Conservation (phyloP, 2,797 vertebrate species). For the Anabacerthia variegaticeps region DNA sequence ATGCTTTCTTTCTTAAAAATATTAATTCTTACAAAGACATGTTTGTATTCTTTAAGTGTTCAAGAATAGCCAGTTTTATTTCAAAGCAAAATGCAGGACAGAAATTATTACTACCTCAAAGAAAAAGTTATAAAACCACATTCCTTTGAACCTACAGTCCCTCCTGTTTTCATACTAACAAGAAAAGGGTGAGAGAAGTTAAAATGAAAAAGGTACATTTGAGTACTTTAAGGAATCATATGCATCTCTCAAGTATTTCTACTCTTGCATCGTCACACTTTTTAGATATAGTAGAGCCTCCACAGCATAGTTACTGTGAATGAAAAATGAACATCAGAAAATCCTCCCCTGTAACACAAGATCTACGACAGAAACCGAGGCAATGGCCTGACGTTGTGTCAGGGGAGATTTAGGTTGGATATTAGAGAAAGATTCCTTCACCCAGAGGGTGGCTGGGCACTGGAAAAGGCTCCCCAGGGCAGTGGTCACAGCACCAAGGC, state of each 20-base stretch:
- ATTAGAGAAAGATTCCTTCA: background rate
- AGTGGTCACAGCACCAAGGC: background rate
- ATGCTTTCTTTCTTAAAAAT: background rate
- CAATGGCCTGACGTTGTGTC: background rate
- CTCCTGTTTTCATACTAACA: background rate
- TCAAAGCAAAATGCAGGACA: background rate
- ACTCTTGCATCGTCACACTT: background rate
- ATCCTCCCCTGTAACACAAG: background rate
- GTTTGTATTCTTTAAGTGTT: background rate
- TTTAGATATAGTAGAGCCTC: background rate
- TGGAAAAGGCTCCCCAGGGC: background rate
- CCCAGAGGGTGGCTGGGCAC: background rate
- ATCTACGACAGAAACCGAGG: background rate
- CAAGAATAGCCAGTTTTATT: background rate
- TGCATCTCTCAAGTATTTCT: background rate
- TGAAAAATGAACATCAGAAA: background rate
- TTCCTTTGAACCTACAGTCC: background rate
- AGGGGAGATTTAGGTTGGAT: background rate
- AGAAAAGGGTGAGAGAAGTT: background rate
- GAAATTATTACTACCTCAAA: background rate
- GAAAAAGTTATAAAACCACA: background rate
- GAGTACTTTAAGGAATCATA: background rate
- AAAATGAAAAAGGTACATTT: background rate
- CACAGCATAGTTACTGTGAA: background rate
- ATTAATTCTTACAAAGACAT: background rate